A percentile compares a stretch with the other conserved stretches of the same genome.
phyloP scores from a whole-genome alignment of 2,797 vertebrate genomes.

The Tokudaia muenninki region DNA sequence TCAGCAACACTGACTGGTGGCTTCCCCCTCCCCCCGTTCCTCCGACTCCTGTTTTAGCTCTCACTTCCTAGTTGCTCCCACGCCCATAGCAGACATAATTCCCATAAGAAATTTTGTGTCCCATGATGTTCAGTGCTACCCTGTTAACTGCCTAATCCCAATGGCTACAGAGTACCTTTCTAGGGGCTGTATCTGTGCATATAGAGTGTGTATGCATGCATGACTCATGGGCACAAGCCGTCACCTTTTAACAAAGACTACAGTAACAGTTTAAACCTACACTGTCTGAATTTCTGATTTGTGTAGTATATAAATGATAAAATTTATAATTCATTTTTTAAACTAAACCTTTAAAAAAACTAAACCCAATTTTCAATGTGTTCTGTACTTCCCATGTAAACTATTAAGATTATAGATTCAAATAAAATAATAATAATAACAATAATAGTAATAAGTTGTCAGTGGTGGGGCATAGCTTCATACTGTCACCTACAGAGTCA shows the following conservation, averaged over 20 bases:
- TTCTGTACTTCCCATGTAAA: conserved; percentile 43
- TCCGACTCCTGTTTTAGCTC: background rate
- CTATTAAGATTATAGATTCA: conserved; percentile 51
- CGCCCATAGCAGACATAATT: background rate
- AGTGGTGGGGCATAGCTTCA: background rate
- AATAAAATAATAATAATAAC: conserved; percentile 40
- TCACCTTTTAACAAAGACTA: background rate
- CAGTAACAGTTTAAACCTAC: conserved; percentile 45
- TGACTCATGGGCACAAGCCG: background rate
- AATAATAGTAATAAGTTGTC: background rate
- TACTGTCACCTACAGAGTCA: background rate
- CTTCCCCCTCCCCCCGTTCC: background rate
- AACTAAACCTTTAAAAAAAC: conserved; percentile 29
- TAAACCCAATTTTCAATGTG: conserved; percentile 58
- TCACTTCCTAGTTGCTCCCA: background rate
- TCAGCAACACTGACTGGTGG: background rate
- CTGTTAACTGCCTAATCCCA: background rate
- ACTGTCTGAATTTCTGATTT: conserved; percentile 28
- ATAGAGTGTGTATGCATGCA: background rate
- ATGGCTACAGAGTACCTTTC: background rate
- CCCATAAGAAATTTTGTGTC: background rate
- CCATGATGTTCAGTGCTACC: background rate
- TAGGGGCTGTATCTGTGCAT: background rate
- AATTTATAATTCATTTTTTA: conserved; percentile 60
- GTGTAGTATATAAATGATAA: background rate